phyloP scores from a whole-genome alignment of 2,113 vertebrate species.

The Hipposideros armiger region DNA sequence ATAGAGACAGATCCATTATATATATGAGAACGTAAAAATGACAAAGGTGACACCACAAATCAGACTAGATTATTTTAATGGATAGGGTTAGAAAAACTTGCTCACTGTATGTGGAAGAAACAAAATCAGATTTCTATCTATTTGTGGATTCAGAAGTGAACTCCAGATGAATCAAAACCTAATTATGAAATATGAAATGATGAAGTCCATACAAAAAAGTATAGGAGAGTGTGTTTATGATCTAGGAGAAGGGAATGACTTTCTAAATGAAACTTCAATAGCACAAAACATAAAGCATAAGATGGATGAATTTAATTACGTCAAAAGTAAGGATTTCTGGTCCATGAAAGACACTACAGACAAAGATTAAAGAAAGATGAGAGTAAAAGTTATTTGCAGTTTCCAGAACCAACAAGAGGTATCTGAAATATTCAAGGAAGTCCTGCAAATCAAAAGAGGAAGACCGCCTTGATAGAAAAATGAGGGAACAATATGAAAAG shows the following conservation, averaged over 20 bases:
- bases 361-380: neutral
- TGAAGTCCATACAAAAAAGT: neutral
- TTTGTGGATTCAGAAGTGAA: neutral
- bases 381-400: neutral
- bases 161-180: neutral
- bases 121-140: neutral
- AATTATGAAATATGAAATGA: neutral
- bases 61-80: too few relatives aligned
- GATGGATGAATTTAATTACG: neutral
- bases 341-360: neutral
- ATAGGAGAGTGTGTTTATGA: neutral
- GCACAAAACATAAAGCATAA: slow-evolving; percentile 3
- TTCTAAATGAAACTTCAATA: neutral
- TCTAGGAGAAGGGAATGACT: neutral
- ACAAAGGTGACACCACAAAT: neutral
- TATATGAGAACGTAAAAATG: too few relatives aligned
- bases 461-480: neutral
- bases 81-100: neutral
- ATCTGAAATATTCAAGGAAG: neutral
- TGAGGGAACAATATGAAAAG: neutral
- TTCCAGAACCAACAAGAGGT: neutral
- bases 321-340: neutral
- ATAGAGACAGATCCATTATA: neutral
- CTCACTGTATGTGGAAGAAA: neutral
- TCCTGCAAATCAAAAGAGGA: neutral